A percentile compares a stretch with the other conserved stretches of the same genome.
Evolutionary conservation across 1,140 invertebrate genomes (phyloP).

Genomic region (Conus betulinus): DNA sequence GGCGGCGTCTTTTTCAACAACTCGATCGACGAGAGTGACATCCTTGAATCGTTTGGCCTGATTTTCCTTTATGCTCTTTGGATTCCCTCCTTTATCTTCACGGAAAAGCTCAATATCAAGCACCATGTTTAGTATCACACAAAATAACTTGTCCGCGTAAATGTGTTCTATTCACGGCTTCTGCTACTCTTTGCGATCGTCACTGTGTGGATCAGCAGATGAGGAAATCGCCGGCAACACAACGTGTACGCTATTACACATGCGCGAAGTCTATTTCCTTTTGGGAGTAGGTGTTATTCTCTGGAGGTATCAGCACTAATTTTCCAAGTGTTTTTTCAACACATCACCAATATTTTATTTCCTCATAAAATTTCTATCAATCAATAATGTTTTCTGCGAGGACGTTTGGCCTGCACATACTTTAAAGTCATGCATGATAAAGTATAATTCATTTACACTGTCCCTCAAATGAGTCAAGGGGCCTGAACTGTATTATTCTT

Average conservation of each 20-base stretch:
- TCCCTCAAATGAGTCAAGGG: neutral
- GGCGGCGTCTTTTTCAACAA: constrained; percentile 90
- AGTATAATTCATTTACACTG: neutral
- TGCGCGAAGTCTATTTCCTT: constrained; percentile 20
- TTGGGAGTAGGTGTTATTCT: neutral
- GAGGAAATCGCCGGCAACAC: constrained; percentile 24
- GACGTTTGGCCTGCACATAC: too few relatives aligned
- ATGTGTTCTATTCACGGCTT: too few relatives aligned
- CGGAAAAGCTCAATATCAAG: constrained; percentile 98
- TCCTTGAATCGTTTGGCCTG: constrained; percentile 96
- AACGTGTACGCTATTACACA: constrained; percentile 25
- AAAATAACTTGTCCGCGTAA: neutral
- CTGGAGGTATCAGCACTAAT: too few relatives aligned
- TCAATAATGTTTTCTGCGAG: too few relatives aligned
- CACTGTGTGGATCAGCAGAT: neutral
- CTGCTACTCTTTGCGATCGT: neutral
- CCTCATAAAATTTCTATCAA: too few relatives aligned
- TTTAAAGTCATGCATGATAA: too few relatives aligned
- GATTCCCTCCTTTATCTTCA: constrained; percentile 94
- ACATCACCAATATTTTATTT: too few relatives aligned
- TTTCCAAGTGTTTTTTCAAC: too few relatives aligned
- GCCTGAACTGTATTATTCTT: neutral
- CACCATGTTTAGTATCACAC: constrained; percentile 84
- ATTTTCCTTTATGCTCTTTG: constrained; percentile 92
- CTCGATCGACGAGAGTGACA: constrained; percentile 91